phyloP scores from a whole-genome alignment of 2,113 vertebrate genomes.

The Chauna torquata region DNA sequence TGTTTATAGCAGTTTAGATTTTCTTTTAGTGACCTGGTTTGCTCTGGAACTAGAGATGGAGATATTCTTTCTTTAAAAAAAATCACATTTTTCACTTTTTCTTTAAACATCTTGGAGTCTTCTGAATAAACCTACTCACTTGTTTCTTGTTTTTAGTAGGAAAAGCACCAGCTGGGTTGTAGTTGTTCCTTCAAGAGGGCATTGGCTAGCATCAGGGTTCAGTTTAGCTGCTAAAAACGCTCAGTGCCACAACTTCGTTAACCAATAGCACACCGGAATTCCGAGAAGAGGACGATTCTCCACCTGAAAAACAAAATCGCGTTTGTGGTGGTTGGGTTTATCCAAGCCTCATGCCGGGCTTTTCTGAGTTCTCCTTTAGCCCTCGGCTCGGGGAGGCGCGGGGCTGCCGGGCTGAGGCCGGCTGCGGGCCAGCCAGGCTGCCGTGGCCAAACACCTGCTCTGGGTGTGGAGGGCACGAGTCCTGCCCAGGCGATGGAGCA shows the following conservation, averaged over 20 bases:
- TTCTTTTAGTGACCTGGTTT: not conserved
- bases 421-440: not conserved
- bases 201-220: not conserved
- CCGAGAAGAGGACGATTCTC: not conserved
- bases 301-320: not conserved
- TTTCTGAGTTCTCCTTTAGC: not conserved
- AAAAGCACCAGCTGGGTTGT: not conserved
- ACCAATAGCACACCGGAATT: not conserved
- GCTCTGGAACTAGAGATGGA: not conserved
- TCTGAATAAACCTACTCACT: not conserved
- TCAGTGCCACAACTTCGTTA: not conserved
- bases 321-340: not conserved
- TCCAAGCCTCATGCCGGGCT: not conserved
- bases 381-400: accelerated
- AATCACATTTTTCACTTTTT: not conserved
- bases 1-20: not conserved
- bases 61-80: not conserved
- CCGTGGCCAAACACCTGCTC: not conserved
- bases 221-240: not conserved
- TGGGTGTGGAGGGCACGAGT: not conserved
- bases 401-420: not conserved
- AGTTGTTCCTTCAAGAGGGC: not conserved
- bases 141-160: not conserved
- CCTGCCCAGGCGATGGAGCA: not conserved
- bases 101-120: not conserved